These are phyloP conservation scores for Cosmorhoe ocellata DNA, from an alignment of 2,888 invertebrate genomes.

Conservation along the genomic window DNA sequence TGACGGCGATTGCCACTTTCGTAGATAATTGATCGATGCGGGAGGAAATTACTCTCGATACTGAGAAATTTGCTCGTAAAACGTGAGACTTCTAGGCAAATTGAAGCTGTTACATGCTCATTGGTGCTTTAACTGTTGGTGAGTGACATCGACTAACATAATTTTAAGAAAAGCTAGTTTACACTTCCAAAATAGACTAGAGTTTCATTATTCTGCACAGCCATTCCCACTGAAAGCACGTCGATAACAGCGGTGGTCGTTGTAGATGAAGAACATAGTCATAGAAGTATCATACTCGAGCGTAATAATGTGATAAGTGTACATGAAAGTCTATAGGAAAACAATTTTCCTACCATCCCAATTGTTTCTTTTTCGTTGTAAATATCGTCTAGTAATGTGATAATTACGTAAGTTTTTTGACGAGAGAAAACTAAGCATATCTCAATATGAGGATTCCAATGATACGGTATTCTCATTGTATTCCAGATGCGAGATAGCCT, in stretches of 20 bases:
- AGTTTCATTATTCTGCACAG: constrained; percentile 1
- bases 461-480: constrained; percentile 1
- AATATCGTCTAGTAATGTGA: no score
- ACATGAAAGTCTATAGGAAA: no score
- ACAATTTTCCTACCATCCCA: no score
- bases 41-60: constrained; percentile 32
- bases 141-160: constrained; percentile 21
- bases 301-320: no score
- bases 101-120: constrained; percentile 26
- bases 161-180: neutral
- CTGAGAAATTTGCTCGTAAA: constrained; percentile 27
- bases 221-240: neutral
- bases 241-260: no score
- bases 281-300: no score
- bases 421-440: neutral
- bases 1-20: constrained; percentile 26
- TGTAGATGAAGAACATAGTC: no score
- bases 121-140: constrained; percentile 24
- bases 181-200: neutral
- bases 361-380: no score
- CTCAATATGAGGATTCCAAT: neutral
- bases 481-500: constrained; percentile 5
- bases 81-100: constrained; percentile 24
- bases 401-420: no score
- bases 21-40: constrained; percentile 31